Evolutionary conservation across 2,888 invertebrate species (phyloP).

Genomic region (Hybos culiciformis): DNA sequence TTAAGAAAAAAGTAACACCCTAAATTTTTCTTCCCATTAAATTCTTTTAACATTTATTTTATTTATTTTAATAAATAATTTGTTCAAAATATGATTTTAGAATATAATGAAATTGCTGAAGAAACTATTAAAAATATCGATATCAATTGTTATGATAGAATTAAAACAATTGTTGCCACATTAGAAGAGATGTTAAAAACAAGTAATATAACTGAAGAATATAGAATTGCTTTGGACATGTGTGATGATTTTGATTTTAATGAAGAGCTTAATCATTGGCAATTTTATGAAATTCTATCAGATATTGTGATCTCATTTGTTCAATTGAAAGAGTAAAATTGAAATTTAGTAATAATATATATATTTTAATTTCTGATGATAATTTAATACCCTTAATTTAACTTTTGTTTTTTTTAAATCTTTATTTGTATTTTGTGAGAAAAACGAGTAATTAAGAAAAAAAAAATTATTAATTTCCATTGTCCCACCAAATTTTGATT

Average conservation of each 20-base stretch:
- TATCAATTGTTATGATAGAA: constrained; percentile 21
- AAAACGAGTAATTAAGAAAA: too few relatives aligned
- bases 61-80: background rate
- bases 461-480: too few relatives aligned
- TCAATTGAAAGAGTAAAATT: background rate
- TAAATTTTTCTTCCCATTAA: too few relatives aligned
- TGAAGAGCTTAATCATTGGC: background rate
- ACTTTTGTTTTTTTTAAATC: too few relatives aligned
- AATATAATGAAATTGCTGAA: constrained; percentile 23
- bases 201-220: background rate
- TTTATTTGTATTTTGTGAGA: too few relatives aligned
- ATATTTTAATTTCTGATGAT: too few relatives aligned
- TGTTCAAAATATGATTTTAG: constrained; percentile 7
- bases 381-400: too few relatives aligned
- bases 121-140: constrained; percentile 17
- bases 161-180: constrained; percentile 17
- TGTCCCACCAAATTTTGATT: too few relatives aligned
- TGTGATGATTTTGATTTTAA: background rate
- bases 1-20: too few relatives aligned
- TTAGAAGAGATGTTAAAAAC: background rate
- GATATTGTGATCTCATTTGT: background rate
- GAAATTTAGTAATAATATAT: too few relatives aligned
- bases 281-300: background rate
- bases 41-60: too few relatives aligned
- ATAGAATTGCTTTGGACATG: background rate